phyloP scores from a whole-genome alignment of 2,113 vertebrate genomes.

The Malurus elegans region DNA sequence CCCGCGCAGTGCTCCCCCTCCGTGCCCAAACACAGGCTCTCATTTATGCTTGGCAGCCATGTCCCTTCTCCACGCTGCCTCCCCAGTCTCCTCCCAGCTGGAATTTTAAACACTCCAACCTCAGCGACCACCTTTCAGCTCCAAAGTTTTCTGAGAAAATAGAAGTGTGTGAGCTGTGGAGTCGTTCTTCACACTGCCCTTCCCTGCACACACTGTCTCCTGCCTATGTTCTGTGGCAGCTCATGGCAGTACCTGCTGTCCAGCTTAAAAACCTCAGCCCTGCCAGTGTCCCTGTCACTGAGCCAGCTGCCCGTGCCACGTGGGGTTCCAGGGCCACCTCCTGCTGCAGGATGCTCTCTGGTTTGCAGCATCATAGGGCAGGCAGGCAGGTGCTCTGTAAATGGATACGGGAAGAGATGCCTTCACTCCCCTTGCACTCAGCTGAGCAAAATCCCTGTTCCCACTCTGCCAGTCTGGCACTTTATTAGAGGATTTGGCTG shows the following conservation, averaged over 20 bases:
- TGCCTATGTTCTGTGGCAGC: not conserved
- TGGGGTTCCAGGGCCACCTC: not conserved
- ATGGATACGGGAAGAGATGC: not conserved
- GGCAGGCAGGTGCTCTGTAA: not conserved
- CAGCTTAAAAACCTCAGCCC: not conserved
- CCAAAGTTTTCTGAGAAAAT: slow-evolving; percentile 37
- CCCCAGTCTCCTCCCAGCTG: slow-evolving; percentile 41
- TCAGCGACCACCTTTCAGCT: slow-evolving; percentile 51
- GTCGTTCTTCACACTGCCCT: not conserved
- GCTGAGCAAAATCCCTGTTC: not conserved
- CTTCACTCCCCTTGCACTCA: accelerated
- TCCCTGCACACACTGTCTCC: accelerated
- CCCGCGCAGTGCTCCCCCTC: not conserved
- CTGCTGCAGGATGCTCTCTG: not conserved
- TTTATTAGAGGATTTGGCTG: not conserved
- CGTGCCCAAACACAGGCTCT: not conserved
- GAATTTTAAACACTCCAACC: slow-evolving; percentile 69
- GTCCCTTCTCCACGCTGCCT: not conserved
- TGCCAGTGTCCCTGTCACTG: not conserved
- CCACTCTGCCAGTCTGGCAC: accelerated
- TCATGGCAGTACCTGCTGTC: not conserved
- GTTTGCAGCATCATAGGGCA: not conserved
- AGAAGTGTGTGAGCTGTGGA: not conserved
- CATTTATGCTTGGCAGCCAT: not conserved
- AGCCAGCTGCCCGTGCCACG: not conserved